Evolutionary conservation across 2,113 vertebrate genomes (phyloP).

Genomic region (Albula goreensis): DNA sequence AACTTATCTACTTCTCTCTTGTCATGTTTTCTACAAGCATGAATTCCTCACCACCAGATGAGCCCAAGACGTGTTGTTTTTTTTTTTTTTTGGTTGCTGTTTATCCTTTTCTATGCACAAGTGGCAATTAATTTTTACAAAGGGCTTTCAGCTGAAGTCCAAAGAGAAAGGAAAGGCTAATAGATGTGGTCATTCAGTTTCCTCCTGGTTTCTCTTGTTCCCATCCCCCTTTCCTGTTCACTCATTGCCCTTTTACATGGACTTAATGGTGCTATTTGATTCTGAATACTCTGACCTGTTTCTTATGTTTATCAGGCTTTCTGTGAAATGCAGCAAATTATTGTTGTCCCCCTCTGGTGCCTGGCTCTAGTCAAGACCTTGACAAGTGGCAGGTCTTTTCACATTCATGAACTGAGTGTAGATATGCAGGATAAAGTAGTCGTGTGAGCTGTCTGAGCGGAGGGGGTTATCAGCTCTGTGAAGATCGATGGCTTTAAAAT

Average conservation of each 20-base stretch:
- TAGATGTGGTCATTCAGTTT: constrained; percentile 5
- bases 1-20: neutral
- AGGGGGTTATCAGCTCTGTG: constrained; percentile 5
- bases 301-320: constrained; percentile 50
- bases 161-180: constrained; percentile 3
- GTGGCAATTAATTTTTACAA: constrained; percentile 1
- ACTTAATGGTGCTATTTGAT: constrained; percentile 41
- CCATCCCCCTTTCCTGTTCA: constrained; percentile 35
- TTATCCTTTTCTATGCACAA: neutral
- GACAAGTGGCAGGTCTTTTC: constrained; percentile 39
- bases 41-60: constrained; percentile 24
- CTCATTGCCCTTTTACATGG: constrained; percentile 37
- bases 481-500: constrained; percentile 20
- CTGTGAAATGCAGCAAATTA: constrained; percentile 50
- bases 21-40: constrained; percentile 33
- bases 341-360: constrained; percentile 34
- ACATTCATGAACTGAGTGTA: constrained; percentile 53
- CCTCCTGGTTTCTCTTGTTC: neutral
- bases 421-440: constrained; percentile 35
- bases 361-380: constrained; percentile 32
- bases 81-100: neutral
- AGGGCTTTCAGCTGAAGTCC: neutral
- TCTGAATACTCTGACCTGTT: constrained; percentile 48
- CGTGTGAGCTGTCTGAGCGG: neutral
- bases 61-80: constrained; percentile 24